Evolutionary conservation across 2,888 invertebrate species (phyloP), one percentile per base, ranked within the genome.

Genomic region (Papilio demoleus): DNA sequence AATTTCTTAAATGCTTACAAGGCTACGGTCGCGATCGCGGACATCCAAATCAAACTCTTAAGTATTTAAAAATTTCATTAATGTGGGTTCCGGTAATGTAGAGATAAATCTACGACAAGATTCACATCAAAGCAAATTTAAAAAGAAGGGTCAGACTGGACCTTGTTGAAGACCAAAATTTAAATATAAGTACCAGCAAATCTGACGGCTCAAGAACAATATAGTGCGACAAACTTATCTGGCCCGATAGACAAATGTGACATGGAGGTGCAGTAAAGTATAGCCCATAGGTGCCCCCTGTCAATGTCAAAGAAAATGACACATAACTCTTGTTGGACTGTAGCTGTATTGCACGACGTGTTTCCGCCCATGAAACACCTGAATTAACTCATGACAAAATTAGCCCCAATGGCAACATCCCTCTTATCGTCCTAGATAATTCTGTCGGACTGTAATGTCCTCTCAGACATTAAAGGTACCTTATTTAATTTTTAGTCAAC

Each of bases 161-260:
- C 2, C 40, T 31, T 1, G 6, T 56, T 4, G 56, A 17, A 19
- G 24, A n/a, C 14, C 24, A 24, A 34, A 36, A 12, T 31, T 34
- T 24, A 65, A 58, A 59, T 74, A 73, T 85, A 88, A 90, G 89
- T 87, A 87, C 88, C 86, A 79, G 77, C 78, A 80, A 85, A 85
- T 87, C 88, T 90, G 90, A 80, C 87, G 91, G 92, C 91, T 92
- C 92, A 90, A 88, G 91, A 91, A 90, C 90, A 67, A 34, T 71
- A 22, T 22, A 47, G 4, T 22, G 47, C 19, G 47, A 47, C 47
- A 47, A 47, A 22, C 12, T 22, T 47, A 22, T 47, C 47, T 47
- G 22, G 12, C 11, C 47, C 11, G 22, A 9, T 12, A 12, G 17
- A 19, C 42, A 19, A 45, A n/a, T 19, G 12, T 47, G 22, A 12